Conservation (phyloP, 2,797 vertebrate species). For the Gymnopithys bicolor region DNA sequence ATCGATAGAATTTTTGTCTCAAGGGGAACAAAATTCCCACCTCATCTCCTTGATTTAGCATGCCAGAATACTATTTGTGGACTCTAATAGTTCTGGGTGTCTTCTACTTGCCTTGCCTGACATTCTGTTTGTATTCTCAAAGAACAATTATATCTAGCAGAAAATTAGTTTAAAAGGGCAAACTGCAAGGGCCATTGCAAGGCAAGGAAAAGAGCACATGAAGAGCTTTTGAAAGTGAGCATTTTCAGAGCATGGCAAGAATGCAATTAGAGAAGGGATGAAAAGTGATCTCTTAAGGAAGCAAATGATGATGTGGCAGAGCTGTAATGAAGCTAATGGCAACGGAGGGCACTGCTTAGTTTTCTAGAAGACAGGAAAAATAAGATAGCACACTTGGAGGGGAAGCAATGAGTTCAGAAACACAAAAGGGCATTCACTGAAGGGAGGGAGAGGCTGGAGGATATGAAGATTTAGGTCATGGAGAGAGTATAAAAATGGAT, state of each 20-base stretch:
- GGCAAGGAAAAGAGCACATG: not conserved
- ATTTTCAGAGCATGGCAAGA: not conserved
- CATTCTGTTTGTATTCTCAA: not conserved
- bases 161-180: not conserved
- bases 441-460: not conserved
- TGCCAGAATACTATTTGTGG: not conserved
- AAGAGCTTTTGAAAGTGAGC: not conserved
- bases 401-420: not conserved
- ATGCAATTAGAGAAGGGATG: not conserved
- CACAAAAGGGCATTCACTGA: not conserved
- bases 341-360: not conserved
- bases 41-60: not conserved
- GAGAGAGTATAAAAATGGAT: constrained; percentile 7
- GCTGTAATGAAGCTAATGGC: not conserved
- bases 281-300: constrained; percentile 16
- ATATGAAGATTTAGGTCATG: not conserved
- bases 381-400: not conserved
- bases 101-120: not conserved
- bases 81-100: not conserved
- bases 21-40: not conserved
- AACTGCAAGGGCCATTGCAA: not conserved
- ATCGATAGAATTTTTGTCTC: not conserved
- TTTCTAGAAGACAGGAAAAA: not conserved
- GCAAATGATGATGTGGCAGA: not conserved
- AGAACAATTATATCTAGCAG: not conserved